These are phyloP conservation scores for Xenopus tropicalis DNA, from an alignment of 2,113 vertebrate species.

Conservation along the genomic window DNA sequence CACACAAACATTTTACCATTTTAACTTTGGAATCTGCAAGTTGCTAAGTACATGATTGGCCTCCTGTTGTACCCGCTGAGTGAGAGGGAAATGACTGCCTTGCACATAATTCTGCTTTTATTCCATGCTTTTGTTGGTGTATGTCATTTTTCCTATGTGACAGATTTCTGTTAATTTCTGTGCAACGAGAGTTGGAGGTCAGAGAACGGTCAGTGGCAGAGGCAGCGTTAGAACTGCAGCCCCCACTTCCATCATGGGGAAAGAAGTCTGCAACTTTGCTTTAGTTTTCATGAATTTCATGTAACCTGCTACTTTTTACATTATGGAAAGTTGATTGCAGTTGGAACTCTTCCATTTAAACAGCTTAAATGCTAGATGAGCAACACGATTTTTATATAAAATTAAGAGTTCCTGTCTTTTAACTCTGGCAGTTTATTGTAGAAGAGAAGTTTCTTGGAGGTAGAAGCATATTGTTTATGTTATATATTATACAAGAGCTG, in stretches of 20 bases:
- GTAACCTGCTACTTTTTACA: too few species aligned
- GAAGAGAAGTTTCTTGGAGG: too few species aligned
- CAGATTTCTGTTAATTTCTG: conserved; percentile 8
- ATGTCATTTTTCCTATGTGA: conserved; percentile 3
- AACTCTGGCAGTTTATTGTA: too few species aligned
- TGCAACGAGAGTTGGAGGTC: conserved; percentile 3
- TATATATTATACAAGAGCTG: too few species aligned
- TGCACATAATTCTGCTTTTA: conserved; percentile 1
- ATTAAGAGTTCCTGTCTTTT: too few species aligned
- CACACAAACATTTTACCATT: neutral
- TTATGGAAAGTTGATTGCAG: neutral
- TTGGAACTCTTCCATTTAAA: too few species aligned
- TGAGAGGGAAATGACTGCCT: neutral
- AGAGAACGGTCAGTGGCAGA: neutral
- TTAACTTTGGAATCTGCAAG: neutral
- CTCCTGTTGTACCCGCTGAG: neutral
- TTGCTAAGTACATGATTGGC: neutral
- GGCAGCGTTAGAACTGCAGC: neutral
- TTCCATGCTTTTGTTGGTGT: conserved; percentile 2
- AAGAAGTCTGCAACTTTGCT: neutral
- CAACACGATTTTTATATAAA: too few species aligned
- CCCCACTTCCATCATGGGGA: neutral
- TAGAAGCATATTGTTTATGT: too few species aligned
- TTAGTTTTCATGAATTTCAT: neutral
- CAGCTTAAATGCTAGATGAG: too few species aligned